Conservation (phyloP, 1,140 invertebrate species). For the Drosophila nigrodunni region DNA sequence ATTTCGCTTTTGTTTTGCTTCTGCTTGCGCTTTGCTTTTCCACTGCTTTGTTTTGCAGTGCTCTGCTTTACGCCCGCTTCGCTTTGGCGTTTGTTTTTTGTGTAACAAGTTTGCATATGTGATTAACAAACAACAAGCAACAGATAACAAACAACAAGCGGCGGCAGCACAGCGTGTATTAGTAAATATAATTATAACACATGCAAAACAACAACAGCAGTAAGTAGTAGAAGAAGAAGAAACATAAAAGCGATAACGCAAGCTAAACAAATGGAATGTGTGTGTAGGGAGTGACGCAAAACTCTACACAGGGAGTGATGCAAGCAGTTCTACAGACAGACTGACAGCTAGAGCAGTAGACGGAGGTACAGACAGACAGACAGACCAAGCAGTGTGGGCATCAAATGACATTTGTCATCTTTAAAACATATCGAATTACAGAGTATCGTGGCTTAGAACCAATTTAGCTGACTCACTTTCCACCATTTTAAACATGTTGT, state of each 20-base stretch:
- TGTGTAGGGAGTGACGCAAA: constrained; percentile 34
- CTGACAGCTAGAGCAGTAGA: constrained; percentile 32
- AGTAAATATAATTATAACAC: constrained; percentile 73
- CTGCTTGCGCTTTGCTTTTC: constrained; percentile 29
- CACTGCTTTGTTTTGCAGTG: constrained; percentile 43
- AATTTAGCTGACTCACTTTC: constrained; percentile 54
- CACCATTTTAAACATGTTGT: constrained; percentile 11
- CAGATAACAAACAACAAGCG: constrained; percentile 19
- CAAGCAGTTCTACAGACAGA: constrained; percentile 43
- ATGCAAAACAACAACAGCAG: not conserved
- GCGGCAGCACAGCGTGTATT: constrained; percentile 56
- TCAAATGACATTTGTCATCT: constrained; percentile 26
- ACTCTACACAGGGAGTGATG: constrained; percentile 27
- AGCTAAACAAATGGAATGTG: constrained; percentile 56
- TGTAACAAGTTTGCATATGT: constrained; percentile 80
- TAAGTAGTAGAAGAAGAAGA: not conserved
- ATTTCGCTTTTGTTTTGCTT: constrained; percentile 48
- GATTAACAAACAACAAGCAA: constrained; percentile 63
- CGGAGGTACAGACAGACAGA: constrained; percentile 3
- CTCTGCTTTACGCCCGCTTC: constrained; percentile 35
- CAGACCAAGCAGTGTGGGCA: constrained; percentile 2
- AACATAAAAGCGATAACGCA: not conserved
- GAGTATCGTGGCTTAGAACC: constrained; percentile 17
- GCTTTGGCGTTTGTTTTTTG: constrained; percentile 49
- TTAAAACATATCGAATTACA: constrained; percentile 27